Conservation (phyloP, 2,113 vertebrate species). For the Meleagris gallopavo region DNA sequence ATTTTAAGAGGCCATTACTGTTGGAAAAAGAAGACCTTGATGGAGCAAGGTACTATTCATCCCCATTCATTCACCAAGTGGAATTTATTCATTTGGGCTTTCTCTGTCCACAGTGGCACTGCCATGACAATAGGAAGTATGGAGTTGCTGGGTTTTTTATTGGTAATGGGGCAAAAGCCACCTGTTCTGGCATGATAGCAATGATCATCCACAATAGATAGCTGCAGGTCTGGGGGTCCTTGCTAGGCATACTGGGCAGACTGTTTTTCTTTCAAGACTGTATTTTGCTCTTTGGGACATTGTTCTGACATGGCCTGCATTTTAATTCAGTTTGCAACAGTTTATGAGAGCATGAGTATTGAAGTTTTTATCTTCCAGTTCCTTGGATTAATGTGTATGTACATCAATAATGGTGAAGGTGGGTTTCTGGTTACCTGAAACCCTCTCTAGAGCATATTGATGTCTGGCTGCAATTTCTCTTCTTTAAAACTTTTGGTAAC, state of each 20-base stretch:
- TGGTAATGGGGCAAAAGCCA: not conserved
- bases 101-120: not conserved
- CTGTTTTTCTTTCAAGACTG: not conserved
- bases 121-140: not conserved
- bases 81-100: not conserved
- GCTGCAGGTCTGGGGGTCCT: not conserved
- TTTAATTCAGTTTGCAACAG: not conserved
- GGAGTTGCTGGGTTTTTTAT: not conserved
- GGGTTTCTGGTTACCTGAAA: not conserved
- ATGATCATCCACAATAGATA: not conserved
- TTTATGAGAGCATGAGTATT: not conserved
- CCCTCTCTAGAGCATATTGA: not conserved
- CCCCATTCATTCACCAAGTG: not conserved
- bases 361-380: not conserved
- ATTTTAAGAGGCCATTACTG: not conserved
- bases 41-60: constrained; percentile 43
- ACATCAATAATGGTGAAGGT: not conserved
- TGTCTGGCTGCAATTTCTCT: not conserved
- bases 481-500: not conserved
- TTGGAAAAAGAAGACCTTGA: not conserved
- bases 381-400: accelerated
- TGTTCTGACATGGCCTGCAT: not conserved
- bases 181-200: not conserved
- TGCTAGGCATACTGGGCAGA: not conserved
- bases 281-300: not conserved